Percentiles rank a stretch among this genome's conserved stretches.
Conservation (phyloP, 2,797 vertebrate genomes). For the Cyclura pinguis region DNA sequence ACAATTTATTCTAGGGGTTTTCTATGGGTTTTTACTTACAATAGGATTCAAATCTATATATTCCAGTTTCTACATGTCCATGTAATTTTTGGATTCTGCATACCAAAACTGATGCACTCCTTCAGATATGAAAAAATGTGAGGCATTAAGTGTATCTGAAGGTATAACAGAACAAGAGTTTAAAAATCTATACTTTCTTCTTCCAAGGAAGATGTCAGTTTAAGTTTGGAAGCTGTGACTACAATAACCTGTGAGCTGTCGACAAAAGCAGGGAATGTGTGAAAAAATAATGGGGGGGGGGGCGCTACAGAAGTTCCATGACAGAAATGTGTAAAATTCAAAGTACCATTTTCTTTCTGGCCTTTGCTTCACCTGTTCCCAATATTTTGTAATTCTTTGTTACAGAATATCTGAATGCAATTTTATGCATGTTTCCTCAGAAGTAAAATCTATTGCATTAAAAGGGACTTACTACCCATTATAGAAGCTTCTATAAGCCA, state of each 20-base stretch:
- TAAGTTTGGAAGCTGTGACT: conserved; percentile 3
- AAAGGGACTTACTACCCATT: neutral
- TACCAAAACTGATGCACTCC: neutral
- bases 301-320: neutral
- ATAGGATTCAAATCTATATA: neutral
- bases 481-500: too few relatives aligned
- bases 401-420: neutral
- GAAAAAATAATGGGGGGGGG: too few relatives aligned
- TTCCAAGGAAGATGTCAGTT: conserved; percentile 3
- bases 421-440: neutral
- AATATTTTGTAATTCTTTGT: neutral
- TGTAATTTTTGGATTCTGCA: neutral
- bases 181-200: neutral
- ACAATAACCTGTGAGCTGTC: neutral
- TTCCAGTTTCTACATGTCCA: neutral
- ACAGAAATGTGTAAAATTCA: neutral
- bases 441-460: neutral
- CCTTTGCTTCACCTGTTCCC: neutral
- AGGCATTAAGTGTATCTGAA: neutral
- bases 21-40: too few relatives aligned
- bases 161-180: neutral
- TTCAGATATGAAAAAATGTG: neutral
- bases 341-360: neutral
- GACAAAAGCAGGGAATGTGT: neutral
- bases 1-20: too few relatives aligned